phyloP scores from a whole-genome alignment of 2,113 vertebrate genomes.

The Catharus minimus region DNA sequence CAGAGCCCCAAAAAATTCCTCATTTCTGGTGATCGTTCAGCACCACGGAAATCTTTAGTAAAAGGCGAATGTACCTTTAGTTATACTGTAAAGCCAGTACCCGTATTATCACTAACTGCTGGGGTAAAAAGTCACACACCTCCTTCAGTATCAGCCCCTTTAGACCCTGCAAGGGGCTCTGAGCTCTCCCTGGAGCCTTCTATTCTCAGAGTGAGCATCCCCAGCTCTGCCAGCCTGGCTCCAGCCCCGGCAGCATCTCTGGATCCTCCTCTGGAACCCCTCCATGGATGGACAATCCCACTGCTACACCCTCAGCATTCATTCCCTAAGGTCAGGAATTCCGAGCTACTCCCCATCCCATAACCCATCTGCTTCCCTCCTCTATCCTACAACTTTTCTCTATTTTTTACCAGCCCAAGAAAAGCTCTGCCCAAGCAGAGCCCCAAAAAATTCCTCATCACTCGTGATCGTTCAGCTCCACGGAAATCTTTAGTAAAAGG shows the following conservation, averaged over 20 bases:
- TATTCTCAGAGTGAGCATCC: not conserved
- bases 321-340: accelerated
- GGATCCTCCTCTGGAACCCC: accelerated
- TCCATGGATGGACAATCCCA: accelerated
- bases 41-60: slow-evolving; percentile 54
- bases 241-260: accelerated
- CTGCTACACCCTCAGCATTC: accelerated
- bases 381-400: too few species aligned
- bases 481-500: slow-evolving; percentile 57
- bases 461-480: not conserved
- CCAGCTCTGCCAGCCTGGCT: not conserved
- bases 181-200: too few species aligned
- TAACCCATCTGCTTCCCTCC: too few species aligned
- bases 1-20: accelerated
- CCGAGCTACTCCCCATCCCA: too few species aligned
- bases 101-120: too few species aligned
- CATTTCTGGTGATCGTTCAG: accelerated
- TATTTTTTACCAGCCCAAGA: accelerated
- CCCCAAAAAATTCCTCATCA: accelerated
- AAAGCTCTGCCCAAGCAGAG: accelerated
- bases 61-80: not conserved
- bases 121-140: too few species aligned
- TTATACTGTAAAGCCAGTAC: too few species aligned
- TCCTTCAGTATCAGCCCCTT: accelerated
- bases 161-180: accelerated